Conservation (phyloP, 2,888 invertebrate species). For the Tachystola acroxantha region DNA sequence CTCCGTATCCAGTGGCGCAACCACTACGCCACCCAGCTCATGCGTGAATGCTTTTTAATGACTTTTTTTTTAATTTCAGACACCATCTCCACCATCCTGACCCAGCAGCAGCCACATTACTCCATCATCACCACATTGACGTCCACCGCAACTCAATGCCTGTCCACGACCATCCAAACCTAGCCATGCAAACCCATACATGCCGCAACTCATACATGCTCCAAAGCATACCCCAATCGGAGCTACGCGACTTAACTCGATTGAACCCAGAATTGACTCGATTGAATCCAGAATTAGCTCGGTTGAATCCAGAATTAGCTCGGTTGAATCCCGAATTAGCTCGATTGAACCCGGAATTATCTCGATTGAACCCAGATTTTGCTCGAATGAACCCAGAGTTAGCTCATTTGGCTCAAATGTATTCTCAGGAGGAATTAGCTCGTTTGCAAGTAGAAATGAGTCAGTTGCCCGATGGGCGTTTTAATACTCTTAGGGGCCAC, state of each 20-base stretch:
- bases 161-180: slow-evolving; percentile 35
- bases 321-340: slow-evolving; percentile 31
- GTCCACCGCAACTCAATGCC: slow-evolving; percentile 42
- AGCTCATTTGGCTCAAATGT: slow-evolving; percentile 32
- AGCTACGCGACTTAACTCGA: slow-evolving; percentile 23
- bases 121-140: slow-evolving; percentile 64
- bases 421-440: slow-evolving; percentile 37
- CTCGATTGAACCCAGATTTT: slow-evolving; percentile 34
- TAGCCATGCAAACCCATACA: slow-evolving; percentile 39
- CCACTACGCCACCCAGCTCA: no score
- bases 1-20: no score
- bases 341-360: slow-evolving; percentile 29
- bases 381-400: slow-evolving; percentile 34
- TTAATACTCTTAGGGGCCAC: slow-evolving; percentile 64
- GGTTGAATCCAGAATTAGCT: slow-evolving; percentile 33
- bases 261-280: slow-evolving; percentile 29
- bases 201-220: slow-evolving; percentile 52
- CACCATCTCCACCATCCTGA: slow-evolving; percentile 65
- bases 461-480: slow-evolving; percentile 44
- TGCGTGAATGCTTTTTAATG: no score
- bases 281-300: slow-evolving; percentile 28
- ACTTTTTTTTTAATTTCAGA: slow-evolving; percentile 35
- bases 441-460: slow-evolving; percentile 41
- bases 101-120: slow-evolving; percentile 63
- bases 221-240: slow-evolving; percentile 20